These are phyloP conservation scores for Lordiphosa collinella DNA, from an alignment of 1,140 invertebrate genomes.

Conservation along the genomic window DNA sequence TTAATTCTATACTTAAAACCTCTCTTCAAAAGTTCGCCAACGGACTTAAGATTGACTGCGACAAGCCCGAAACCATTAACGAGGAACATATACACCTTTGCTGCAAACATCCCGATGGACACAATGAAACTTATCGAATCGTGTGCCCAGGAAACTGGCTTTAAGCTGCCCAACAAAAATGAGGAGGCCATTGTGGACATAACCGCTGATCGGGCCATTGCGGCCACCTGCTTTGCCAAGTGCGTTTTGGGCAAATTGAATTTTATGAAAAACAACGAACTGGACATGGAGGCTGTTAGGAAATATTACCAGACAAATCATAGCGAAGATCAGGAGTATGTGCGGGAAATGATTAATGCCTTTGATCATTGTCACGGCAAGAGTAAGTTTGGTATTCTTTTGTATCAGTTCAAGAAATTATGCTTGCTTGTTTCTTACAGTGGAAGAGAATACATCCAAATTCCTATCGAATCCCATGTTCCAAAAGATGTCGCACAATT, in stretches of 20 bases:
- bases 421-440: background rate
- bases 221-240: constrained; percentile 56
- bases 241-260: constrained; percentile 48
- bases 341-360: constrained; percentile 59
- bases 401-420: background rate
- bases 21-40: constrained; percentile 6
- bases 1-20: no score
- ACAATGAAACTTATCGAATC: constrained; percentile 56
- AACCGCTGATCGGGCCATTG: constrained; percentile 45
- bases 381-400: constrained; percentile 20
- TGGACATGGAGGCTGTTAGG: constrained; percentile 50
- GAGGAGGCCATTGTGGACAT: constrained; percentile 58
- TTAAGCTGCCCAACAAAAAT: constrained; percentile 25
- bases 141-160: constrained; percentile 51
- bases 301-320: constrained; percentile 23
- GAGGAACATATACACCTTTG: constrained; percentile 63
- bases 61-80: constrained; percentile 40
- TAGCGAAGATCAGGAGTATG: constrained; percentile 48
- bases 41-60: constrained; percentile 46
- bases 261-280: constrained; percentile 31
- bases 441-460: constrained; percentile 36
- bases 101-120: constrained; percentile 65
- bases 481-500: constrained; percentile 18
- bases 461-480: constrained; percentile 52
- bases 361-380: constrained; percentile 65